Evolutionary conservation across 2,113 vertebrate species (phyloP), one percentile per base, ranked within the genome.

Genomic region (Aspiorhynchus laticeps): DNA sequence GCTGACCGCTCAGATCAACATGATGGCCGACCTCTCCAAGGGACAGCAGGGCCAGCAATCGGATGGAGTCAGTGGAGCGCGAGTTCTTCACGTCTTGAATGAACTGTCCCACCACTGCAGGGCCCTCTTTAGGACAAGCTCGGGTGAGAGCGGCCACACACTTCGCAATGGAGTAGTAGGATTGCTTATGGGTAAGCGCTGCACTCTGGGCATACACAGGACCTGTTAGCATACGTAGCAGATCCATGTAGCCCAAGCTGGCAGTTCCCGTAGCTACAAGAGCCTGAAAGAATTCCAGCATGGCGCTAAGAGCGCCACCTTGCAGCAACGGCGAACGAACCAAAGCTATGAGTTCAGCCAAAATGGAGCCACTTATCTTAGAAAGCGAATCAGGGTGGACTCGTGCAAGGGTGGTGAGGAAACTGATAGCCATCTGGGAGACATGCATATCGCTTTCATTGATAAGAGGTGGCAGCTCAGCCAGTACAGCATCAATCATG

Each of bases 1-100:
- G 95, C 89, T 99, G 98, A 91, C 96, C 95, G 93, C 98, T 99
- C 85, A 99, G 94, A 93, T 99, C 98, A 93, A 99, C 98, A 76
- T 99, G 97, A 91, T 99, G 98, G 63, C 98, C 98, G 90, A 99
- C 98, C 93, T 99, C 98, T 59, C 98, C 98, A 89, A 99, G 93
- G 88, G 98, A 99, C 83, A 99, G 97, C 84, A 99, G 94, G 87
- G 98, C 97, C 87, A 99, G 93, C 85, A 99, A 96, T 15, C 98
- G 94, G 93, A 99, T 99, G 85, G 98, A 99, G 96, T 99, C 98
- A 7, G 98, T 99, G 88, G 98, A 99, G 89, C 98, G 95, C 0
- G 97, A 98, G 94, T 99, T 99, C 95, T 99, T 99, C 92, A 99
- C 98, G 2, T 99, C 98, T 93, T 99, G 98, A 92, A 99, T 99